Evolutionary conservation across 2,888 invertebrate genomes (phyloP), one percentile per base, ranked within the genome.

Genomic region (Limnephilus marmoratus): DNA sequence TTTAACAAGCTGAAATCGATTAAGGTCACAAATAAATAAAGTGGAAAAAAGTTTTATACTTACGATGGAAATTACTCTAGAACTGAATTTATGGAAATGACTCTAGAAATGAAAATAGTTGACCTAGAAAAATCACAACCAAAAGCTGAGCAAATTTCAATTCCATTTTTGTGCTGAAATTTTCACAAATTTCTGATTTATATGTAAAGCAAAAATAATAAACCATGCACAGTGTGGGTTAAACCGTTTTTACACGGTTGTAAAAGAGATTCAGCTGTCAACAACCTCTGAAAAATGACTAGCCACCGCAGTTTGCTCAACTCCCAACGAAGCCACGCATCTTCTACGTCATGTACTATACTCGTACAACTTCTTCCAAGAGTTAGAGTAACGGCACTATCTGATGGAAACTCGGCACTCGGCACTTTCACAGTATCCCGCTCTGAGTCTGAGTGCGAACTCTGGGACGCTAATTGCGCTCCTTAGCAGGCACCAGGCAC

Each of bases 381-480:
- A 68, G 68, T 68, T 37, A 37, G 29, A 80, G 31, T 29, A 89
- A 89, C 89, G 45, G 80, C 13, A n/a, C n/a, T 37, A 53, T 89
- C 87, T 45, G 53, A 34, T 31, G 49, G 53, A 49, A 37, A 34
- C 89, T 53, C 80, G 34, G 53, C 68, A 34, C 89, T 53, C 80
- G n/a, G 31, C 68, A 89, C 53, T 87, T 87, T 89, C 89, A 53
- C 34, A 53, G 12, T 49, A 1, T 45, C 68, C 24, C 81, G 34
- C 31, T 82, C 34, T 82, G 13, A 82, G 31, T 82, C 34, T 82
- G 13, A 82, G 31, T 34, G 15, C 82, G 34, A 34, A 82, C 34
- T 82, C 82, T 82, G 34, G 34, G 82, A 82, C 82, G 31, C 34
- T 82, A 82, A 82, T 82, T 82, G 29, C 18, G 82, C 31, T 82